Evolutionary conservation across 1,140 invertebrate species (phyloP).

Genomic region (Drosophila ohnishii): DNA sequence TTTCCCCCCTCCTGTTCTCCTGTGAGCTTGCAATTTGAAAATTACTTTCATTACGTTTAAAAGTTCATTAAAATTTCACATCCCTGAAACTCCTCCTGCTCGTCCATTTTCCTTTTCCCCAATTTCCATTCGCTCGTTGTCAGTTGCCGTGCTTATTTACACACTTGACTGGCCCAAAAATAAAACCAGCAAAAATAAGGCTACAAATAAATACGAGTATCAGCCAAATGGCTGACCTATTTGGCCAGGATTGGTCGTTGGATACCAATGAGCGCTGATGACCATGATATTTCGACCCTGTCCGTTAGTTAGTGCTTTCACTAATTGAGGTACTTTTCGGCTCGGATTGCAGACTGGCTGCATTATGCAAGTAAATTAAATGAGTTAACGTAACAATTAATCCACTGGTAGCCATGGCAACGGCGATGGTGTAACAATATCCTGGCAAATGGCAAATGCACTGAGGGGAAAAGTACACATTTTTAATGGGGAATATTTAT

Average conservation of each 20-base stretch:
- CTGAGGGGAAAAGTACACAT: neutral
- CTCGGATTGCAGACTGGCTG: constrained; percentile 17
- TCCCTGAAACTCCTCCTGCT: constrained; percentile 22
- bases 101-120: constrained; percentile 13
- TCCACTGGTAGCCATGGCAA: constrained; percentile 55
- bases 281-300: constrained; percentile 26
- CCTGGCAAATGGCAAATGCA: constrained; percentile 20
- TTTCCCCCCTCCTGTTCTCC: neutral
- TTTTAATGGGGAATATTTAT: neutral
- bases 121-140: constrained; percentile 15
- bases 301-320: constrained; percentile 4
- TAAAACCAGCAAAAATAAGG: neutral
- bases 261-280: constrained; percentile 12
- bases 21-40: constrained; percentile 56
- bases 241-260: constrained; percentile 15
- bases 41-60: constrained; percentile 76
- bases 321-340: constrained; percentile 67
- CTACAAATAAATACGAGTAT: constrained; percentile 25
- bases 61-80: constrained; percentile 72
- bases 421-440: constrained; percentile 58
- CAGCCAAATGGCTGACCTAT: constrained; percentile 45
- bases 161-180: constrained; percentile 38
- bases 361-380: constrained; percentile 59
- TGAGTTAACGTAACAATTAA: constrained; percentile 73
- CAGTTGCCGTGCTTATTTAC: constrained; percentile 30